Evolutionary conservation across 2,888 invertebrate species (phyloP), one percentile per base, ranked within the genome.

Genomic region (Microctonus aethiopoides): DNA sequence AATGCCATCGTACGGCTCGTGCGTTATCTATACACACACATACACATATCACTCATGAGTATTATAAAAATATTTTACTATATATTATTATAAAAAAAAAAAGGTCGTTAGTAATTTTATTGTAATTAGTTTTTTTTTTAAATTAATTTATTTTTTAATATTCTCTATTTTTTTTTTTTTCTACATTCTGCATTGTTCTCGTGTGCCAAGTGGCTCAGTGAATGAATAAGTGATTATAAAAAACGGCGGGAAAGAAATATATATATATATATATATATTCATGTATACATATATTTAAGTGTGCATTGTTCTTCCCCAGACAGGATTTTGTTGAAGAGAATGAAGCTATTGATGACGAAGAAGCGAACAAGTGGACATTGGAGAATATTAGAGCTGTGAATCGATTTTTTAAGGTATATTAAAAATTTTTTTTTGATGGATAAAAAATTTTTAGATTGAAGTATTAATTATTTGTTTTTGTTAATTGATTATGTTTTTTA

Each of bases 1-100:
- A 78, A 78, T 79, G 79, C 80, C 80, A 79, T 76, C 82, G 78
- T 73, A 76, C 80, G 76, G 76, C 77, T 71, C 81, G 78, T 77
- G 76, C 68, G 80, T 66, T 68, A 51, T n/a, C n/a, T n/a, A n/a
- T 63, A 29, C 36, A n/a, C 24, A 57, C 26, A 64, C 63, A 29
- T 36, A n/a, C 24, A 57, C 26, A 64, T 51, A 51, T 57, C 62
- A 39, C 68, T n/a, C n/a, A n/a, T n/a, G n/a, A n/a, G n/a, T n/a
- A n/a, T n/a, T n/a, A n/a, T n/a, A n/a, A n/a, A n/a, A n/a, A n/a
- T n/a, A n/a, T n/a, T n/a, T n/a, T n/a, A n/a, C n/a, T n/a, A n/a
- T n/a, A n/a, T n/a, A n/a, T n/a, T n/a, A n/a, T n/a, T n/a, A n/a
- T n/a, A n/a, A n/a, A n/a, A n/a, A n/a, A n/a, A n/a, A n/a, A 39